Conservation (phyloP, 2,888 invertebrate species). For the Clanis bilineata region DNA sequence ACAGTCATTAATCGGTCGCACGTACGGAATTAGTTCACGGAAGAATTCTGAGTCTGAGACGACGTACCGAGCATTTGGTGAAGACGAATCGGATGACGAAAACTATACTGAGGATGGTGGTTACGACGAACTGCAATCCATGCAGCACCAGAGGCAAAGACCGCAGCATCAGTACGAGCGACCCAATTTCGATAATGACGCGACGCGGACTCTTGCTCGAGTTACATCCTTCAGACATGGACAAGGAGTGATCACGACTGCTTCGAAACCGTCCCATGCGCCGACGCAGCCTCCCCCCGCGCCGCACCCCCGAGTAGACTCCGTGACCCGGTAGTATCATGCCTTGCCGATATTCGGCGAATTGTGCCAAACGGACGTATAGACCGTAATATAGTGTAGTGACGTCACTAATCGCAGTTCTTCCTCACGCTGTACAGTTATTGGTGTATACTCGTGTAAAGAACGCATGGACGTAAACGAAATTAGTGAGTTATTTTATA, state of each 20-base stretch:
- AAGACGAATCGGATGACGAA: slow-evolving; percentile 73
- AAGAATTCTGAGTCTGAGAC: slow-evolving; percentile 74
- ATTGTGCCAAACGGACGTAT: slow-evolving; percentile 81
- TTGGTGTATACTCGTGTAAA: slow-evolving; percentile 31
- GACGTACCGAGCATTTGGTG: slow-evolving; percentile 73
- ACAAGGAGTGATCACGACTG: slow-evolving; percentile 48
- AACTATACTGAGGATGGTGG: slow-evolving; percentile 68
- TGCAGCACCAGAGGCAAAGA: slow-evolving; percentile 65
- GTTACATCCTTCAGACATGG: slow-evolving; percentile 73
- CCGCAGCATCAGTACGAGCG: slow-evolving; percentile 75
- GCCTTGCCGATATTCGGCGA: slow-evolving; percentile 80
- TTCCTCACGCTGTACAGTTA: slow-evolving; percentile 51
- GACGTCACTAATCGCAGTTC: slow-evolving; percentile 58
- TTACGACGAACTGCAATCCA: slow-evolving; percentile 72
- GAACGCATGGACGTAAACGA: slow-evolving; percentile 28
- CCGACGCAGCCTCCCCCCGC: slow-evolving; percentile 68
- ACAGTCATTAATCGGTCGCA: slow-evolving; percentile 71
- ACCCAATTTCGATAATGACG: slow-evolving; percentile 73
- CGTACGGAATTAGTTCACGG: slow-evolving; percentile 69
- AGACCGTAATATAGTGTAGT: slow-evolving; percentile 62
- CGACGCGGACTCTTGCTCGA: slow-evolving; percentile 61
- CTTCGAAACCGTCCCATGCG: slow-evolving; percentile 53
- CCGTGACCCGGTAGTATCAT: slow-evolving; percentile 79
- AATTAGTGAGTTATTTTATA: slow-evolving; percentile 29
- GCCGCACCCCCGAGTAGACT: slow-evolving; percentile 68